Conservation (phyloP, 2,113 vertebrate species). For the Pachypanchax playfairii region DNA sequence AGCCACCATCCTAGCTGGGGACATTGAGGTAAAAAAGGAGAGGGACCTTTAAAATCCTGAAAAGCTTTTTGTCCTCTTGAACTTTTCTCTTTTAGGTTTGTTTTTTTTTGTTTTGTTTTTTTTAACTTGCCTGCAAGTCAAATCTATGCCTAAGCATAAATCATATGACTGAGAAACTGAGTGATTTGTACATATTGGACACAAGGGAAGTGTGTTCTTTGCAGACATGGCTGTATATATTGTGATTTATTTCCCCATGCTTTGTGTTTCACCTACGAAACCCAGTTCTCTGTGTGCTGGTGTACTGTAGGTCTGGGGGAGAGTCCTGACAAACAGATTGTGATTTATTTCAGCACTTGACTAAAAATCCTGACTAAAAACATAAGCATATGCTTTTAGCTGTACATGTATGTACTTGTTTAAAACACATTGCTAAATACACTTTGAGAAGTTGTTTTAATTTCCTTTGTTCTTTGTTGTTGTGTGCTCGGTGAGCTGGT, state of each 20-base stretch:
- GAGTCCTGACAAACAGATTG: constrained; percentile 90
- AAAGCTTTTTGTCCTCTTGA: neutral
- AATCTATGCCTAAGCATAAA: neutral
- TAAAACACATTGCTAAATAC: constrained; percentile 91
- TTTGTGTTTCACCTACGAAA: constrained; percentile 88
- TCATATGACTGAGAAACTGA: too few species aligned
- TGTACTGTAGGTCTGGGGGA: constrained; percentile 87
- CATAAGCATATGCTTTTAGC: constrained; percentile 89
- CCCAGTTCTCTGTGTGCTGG: constrained; percentile 88
- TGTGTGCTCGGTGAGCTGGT: neutral
- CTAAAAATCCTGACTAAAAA: constrained; percentile 59
- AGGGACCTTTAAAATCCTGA: constrained; percentile 86
- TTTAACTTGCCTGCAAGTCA: neutral
- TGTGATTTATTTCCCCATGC: neutral
- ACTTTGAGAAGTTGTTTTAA: constrained; percentile 96
- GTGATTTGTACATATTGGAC: constrained; percentile 89
- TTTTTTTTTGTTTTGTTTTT: constrained; percentile 41
- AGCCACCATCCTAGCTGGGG: constrained; percentile 94
- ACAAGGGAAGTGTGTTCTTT: constrained; percentile 89
- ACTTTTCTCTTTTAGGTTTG: constrained; percentile 45
- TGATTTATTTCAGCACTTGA: constrained; percentile 97
- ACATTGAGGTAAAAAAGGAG: constrained; percentile 98
- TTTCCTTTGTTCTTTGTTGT: constrained; percentile 79
- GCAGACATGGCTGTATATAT: constrained; percentile 95
- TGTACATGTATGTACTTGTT: constrained; percentile 97